Evolutionary conservation across 2,888 invertebrate species (phyloP).

Genomic region (Aphelenchoides bicaudatus): DNA sequence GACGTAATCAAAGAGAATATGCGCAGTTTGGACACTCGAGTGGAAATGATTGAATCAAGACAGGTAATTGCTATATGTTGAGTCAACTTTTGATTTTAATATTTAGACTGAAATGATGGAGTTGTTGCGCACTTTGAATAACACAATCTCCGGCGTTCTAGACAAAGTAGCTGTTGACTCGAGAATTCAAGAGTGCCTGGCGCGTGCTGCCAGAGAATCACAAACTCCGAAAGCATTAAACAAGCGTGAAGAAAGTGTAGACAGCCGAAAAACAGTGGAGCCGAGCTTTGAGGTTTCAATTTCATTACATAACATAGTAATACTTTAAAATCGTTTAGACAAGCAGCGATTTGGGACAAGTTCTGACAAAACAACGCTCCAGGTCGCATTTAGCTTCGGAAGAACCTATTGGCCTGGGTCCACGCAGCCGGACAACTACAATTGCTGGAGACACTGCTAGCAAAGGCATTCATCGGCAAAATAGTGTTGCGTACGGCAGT

Average conservation of each 20-base stretch:
- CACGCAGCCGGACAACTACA: conserved; percentile 10
- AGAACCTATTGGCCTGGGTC: neutral
- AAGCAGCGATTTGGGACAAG: too few species aligned
- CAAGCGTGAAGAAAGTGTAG: too few species aligned
- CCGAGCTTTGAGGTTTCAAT: too few species aligned
- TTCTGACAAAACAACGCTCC: too few species aligned
- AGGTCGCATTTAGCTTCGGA: neutral
- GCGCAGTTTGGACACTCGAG: conserved; percentile 41
- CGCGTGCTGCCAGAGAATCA: too few species aligned
- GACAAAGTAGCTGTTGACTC: neutral
- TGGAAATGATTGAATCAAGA: conserved; percentile 44
- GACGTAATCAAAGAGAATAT: conserved; percentile 39
- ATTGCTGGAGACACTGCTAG: conserved; percentile 19
- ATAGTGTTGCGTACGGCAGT: too few species aligned
- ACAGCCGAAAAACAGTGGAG: too few species aligned
- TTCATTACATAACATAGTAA: too few species aligned
- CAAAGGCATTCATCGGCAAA: too few species aligned
- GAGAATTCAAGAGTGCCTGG: too few species aligned
- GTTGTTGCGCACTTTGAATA: conserved; percentile 30
- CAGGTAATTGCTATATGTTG: conserved; percentile 33
- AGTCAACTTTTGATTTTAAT: conserved; percentile 13
- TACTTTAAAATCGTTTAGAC: too few species aligned
- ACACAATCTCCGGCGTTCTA: conserved; percentile 21
- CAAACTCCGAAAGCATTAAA: too few species aligned
- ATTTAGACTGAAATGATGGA: conserved; percentile 35